Evolutionary conservation across 2,797 vertebrate species (phyloP), one percentile per base, ranked within the genome.

Genomic region (Alfaro cultratus): DNA sequence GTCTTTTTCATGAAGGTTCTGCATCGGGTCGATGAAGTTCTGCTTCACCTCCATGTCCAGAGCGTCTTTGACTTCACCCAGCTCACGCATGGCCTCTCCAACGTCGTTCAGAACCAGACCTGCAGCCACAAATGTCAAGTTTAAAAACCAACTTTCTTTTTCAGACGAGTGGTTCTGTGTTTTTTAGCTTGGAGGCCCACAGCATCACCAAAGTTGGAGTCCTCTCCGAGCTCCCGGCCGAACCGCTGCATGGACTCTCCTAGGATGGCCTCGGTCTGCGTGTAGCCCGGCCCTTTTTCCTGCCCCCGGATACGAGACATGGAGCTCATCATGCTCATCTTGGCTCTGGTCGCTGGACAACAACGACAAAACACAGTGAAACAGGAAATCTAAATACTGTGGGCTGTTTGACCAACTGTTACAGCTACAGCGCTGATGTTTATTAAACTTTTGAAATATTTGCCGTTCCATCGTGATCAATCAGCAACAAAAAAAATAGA

Each of bases 311-410:
- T 99, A 93, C 99, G 98, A 23, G 98, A 99, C 98, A 99, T 99
- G 80, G 98, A 99, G 95, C 97, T 99, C 89, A 99, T 98, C 98
- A 99, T 99, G 93, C 96, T 99, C 95, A 99, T 97, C 95, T 99
- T 99, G 89, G 98, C 98, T 95, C 98, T 97, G 91, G 98, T 98
- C 84, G 98, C 98, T 99, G 91, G 16, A 10, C 41, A 64, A 68
- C 80, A 31, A 36, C 86, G 34, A 82, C 31, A n/a, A 68, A 23
- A 31, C 47, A 18, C 21, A 51, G 21, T 23, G 78, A 45, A 51
- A 72, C 15, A 3, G 75, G 15, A 75, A 62, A 53, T 2, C 34
- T 45, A 77, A 73, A 43, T 47, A 1, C 29, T 3, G 29, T 16
- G 4, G n/a, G 43, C 67, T 73, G 45, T 53, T 53, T 53, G 47